Percentiles rank a stretch among this genome's conserved stretches.
These are phyloP conservation scores for Tryphoninae sp. DNA, from an alignment of 2,888 invertebrate genomes.

Conservation along the genomic window DNA sequence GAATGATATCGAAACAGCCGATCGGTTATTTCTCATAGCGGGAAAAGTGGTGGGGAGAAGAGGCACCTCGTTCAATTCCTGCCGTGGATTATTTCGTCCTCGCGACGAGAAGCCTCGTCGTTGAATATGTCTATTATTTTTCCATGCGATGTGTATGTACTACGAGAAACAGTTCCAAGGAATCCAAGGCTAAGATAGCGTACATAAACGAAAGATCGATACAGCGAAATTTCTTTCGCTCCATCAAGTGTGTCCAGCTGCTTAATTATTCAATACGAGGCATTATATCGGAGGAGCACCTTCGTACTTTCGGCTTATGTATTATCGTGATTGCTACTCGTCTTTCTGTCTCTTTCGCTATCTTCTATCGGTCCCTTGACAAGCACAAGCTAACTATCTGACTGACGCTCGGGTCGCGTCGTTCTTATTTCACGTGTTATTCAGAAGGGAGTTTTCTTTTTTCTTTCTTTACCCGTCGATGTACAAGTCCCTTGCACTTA, in stretches of 20 bases:
- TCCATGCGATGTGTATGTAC: background rate
- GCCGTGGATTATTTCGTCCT: background rate
- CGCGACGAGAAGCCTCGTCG: conserved; percentile 15
- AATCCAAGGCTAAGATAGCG: conserved; percentile 13
- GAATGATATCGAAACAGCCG: conserved; percentile 1
- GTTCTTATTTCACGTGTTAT: conserved; percentile 2
- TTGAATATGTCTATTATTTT: background rate
- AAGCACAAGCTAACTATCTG: background rate
- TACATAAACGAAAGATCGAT: conserved; percentile 2
- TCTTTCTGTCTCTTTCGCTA: too few species aligned
- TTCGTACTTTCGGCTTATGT: too few species aligned
- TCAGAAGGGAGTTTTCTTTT: conserved; percentile 6
- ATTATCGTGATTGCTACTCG: too few species aligned
- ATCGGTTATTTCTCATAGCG: conserved; percentile 2
- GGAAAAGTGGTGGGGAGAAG: too few species aligned
- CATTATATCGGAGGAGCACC: conserved; percentile 23
- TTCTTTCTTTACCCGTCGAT: background rate
- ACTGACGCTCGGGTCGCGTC: conserved; percentile 22
- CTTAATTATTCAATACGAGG: conserved; percentile 52
- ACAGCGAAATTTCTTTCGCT: conserved; percentile 36
- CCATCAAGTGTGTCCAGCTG: conserved; percentile 16
- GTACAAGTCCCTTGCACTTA: background rate
- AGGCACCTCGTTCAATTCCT: conserved; percentile 4
- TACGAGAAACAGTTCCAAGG: background rate
- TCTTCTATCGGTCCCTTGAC: too few species aligned